Base-by-base conservation (phyloP, 1,140 invertebrate genomes). In the Eriosoma lanigerum region DNA sequence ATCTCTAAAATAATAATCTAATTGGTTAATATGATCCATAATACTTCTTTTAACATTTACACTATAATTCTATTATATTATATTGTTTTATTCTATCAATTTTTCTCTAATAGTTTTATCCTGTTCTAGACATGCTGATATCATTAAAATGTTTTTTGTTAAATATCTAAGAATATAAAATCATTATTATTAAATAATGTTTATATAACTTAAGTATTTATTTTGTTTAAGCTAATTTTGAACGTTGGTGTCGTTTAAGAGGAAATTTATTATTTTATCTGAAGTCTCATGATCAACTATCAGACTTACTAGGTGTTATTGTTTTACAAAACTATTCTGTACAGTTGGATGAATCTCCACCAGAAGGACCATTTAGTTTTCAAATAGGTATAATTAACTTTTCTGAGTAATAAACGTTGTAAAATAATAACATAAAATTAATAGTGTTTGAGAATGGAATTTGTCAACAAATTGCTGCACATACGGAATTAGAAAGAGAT, bases 221-320 rank as follows among this genome's bases (percentile, higher is more conserved):
- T 70, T 72, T 81, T 19, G 19, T 85, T 87, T 75, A 87, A 96
- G 95, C 93, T 82, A 93, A 90, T 86, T 87, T 91, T 82, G 92
- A 95, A 85, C 88, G 95, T 85, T 97, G 94, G 93, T 97, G 95
- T 87, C 90, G 95, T 81, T 88, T 98, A 24, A 89, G 94, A 84
- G 96, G 96, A 76, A 98, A 98, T 88, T 87, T 98, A 5, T 87
- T 98, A 68, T 98, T 98, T 88, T 98, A 97, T 87, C 92, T 97
- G 85, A 97, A 97, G 86, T 93, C 92, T 38, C 90, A 92, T 82
- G 94, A 97, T 86, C 92, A 92, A 84, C 94, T 91, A 90, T 94
- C 93, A 12, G 93, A 96, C 82, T 94, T 95, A 1, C 86, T 92
- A 58, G 96, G 96, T 8, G 90, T 97, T 1, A 91, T 97, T 83